Conservation (phyloP, 1,140 invertebrate species). For the Odontomachus brunneus region DNA sequence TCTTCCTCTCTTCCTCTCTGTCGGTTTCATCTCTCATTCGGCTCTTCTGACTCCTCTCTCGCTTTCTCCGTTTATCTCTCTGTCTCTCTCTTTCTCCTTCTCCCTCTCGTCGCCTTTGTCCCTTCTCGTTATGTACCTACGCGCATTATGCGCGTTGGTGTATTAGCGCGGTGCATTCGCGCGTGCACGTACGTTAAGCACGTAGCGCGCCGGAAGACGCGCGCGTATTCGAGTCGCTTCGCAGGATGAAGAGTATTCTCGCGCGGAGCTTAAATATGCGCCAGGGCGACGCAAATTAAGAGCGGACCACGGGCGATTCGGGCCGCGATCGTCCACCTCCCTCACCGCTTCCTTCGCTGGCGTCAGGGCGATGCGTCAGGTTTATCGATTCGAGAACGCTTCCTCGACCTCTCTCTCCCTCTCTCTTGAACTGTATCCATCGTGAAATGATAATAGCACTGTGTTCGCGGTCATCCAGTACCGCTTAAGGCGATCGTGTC, state of each 20-base stretch:
- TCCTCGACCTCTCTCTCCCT: slow-evolving; percentile 19
- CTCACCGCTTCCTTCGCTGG: slow-evolving; percentile 8
- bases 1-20: slow-evolving; percentile 1
- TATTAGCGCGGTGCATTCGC: slow-evolving; percentile 69
- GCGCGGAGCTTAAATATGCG: slow-evolving; percentile 45
- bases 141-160: slow-evolving; percentile 69
- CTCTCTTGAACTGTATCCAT: not conserved
- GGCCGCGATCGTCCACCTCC: not conserved
- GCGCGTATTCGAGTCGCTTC: not conserved
- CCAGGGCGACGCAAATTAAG: slow-evolving; percentile 61
- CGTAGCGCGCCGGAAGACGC: slow-evolving; percentile 45
- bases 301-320: slow-evolving; percentile 54
- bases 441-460: slow-evolving; percentile 26
- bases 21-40: too few relatives aligned
- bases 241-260: not conserved
- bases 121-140: slow-evolving; percentile 48
- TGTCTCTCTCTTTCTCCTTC: slow-evolving; percentile 57
- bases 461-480: not conserved
- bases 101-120: slow-evolving; percentile 19
- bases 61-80: slow-evolving; percentile 54
- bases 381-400: slow-evolving; percentile 42
- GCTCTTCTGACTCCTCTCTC: slow-evolving; percentile 15
- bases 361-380: slow-evolving; percentile 5
- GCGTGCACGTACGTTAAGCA: slow-evolving; percentile 68
- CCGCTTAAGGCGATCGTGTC: not conserved